Evolutionary conservation across 2,888 invertebrate species (phyloP).

Genomic region (Ptychoptera albimana): DNA sequence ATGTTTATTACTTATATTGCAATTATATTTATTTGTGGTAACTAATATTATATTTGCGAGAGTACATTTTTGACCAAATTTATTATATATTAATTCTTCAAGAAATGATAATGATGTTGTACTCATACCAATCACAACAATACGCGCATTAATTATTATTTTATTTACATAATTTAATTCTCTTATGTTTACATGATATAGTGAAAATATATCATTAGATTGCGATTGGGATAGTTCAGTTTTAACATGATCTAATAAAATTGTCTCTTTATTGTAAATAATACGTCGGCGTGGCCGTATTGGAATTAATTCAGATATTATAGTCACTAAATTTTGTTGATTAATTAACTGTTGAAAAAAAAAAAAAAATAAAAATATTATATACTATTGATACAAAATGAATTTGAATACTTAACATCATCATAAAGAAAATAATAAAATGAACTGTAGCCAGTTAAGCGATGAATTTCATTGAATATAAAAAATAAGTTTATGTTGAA

Average conservation of each 20-base stretch:
- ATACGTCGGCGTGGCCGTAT: conserved; percentile 6
- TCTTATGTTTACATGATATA: conserved; percentile 34
- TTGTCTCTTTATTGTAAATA: neutral
- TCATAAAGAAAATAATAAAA: conserved; percentile 28
- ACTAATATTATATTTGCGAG: conserved; percentile 53
- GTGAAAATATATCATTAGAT: conserved; percentile 13
- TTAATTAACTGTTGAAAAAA: neutral
- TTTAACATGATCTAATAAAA: conserved; percentile 6
- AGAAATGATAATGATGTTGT: conserved; percentile 43
- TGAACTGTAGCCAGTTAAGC: conserved; percentile 28
- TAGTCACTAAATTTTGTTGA: conserved; percentile 27
- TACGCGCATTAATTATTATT: conserved; percentile 34
- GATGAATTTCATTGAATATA: conserved; percentile 36
- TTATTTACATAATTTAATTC: conserved; percentile 32
- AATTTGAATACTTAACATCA: conserved; percentile 12
- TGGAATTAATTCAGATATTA: conserved; percentile 8
- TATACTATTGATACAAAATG: neutral
- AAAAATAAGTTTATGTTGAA: conserved; percentile 21
- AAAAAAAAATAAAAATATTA: neutral
- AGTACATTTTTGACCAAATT: no score
- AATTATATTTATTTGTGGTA: conserved; percentile 41
- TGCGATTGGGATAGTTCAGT: neutral
- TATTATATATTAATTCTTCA: conserved; percentile 29
- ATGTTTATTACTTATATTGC: neutral
- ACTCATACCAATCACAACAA: conserved; percentile 48